Percentiles rank a stretch among this genome's conserved stretches.
These are phyloP conservation scores for Heterotis niloticus DNA, from an alignment of 2,113 vertebrate genomes.

Conservation along the genomic window DNA sequence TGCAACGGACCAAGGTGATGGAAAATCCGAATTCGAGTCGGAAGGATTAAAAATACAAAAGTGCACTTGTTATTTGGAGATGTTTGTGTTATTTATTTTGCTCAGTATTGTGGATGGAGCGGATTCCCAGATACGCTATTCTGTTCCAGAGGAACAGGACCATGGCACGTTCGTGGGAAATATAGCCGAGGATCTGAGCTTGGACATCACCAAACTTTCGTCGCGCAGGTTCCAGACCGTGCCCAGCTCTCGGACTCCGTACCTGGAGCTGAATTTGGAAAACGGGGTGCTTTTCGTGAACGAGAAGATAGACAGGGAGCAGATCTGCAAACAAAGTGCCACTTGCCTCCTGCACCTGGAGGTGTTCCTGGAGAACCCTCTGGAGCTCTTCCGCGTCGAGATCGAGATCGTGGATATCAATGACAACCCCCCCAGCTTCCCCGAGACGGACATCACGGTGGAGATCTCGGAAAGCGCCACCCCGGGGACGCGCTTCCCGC, in stretches of 20 bases:
- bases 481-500: constrained; percentile 90
- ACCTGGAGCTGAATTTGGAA: constrained; percentile 93
- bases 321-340: constrained; percentile 89
- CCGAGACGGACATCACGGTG: constrained; percentile 89
- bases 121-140: constrained; percentile 89
- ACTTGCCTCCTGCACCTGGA: constrained; percentile 91
- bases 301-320: constrained; percentile 92
- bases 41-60: constrained; percentile 40
- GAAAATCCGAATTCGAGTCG: constrained; percentile 40
- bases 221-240: constrained; percentile 90
- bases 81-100: constrained; percentile 80
- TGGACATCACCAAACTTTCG: constrained; percentile 96
- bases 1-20: constrained; percentile 49
- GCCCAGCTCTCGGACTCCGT: constrained; percentile 85
- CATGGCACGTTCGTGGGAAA: constrained; percentile 97
- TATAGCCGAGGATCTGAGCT: constrained; percentile 94
- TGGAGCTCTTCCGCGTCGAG: constrained; percentile 93
- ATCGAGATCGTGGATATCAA: constrained; percentile 96
- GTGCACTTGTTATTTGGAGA: constrained; percentile 74
- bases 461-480: constrained; percentile 96
- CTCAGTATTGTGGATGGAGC: constrained; percentile 79
- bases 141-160: constrained; percentile 91
- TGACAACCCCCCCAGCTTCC: constrained; percentile 91
- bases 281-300: constrained; percentile 87
- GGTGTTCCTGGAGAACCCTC: constrained; percentile 92